phyloP scores from a whole-genome alignment of 1,140 invertebrate species.

The Apocrypta bakeri region DNA sequence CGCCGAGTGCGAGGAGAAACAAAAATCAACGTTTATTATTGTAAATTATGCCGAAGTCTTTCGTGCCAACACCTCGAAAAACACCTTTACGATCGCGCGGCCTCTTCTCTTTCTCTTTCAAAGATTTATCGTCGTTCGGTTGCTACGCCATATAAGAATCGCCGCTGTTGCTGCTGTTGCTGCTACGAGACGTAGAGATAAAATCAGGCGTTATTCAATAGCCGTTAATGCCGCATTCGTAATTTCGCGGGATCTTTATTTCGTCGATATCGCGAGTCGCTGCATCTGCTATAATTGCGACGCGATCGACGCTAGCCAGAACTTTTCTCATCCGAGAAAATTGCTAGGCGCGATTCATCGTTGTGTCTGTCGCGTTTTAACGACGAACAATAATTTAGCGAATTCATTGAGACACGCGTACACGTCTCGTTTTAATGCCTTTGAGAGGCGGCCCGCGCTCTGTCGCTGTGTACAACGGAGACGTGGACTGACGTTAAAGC shows the following conservation, averaged over 20 bases:
- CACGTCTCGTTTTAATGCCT: slow-evolving; percentile 24
- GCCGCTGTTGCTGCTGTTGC: background rate
- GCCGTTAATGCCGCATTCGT: slow-evolving; percentile 48
- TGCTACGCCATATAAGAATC: slow-evolving; percentile 20
- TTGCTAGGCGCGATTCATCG: slow-evolving; percentile 57
- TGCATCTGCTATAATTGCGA: slow-evolving; percentile 29
- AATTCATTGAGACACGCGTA: slow-evolving; percentile 31
- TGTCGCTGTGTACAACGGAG: too few species aligned
- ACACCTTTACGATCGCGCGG: slow-evolving; percentile 39
- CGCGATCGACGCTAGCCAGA: background rate
- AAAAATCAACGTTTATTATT: slow-evolving; percentile 36
- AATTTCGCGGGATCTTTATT: slow-evolving; percentile 47
- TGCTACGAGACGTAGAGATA: slow-evolving; percentile 10
- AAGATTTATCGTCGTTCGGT: slow-evolving; percentile 38
- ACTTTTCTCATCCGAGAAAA: slow-evolving; percentile 41
- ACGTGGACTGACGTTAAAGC: slow-evolving; percentile 22
- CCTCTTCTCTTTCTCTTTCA: background rate
- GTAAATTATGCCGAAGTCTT: slow-evolving; percentile 41
- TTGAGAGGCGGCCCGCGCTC: background rate
- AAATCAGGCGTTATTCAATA: slow-evolving; percentile 50
- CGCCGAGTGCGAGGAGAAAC: background rate
- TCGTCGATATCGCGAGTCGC: background rate
- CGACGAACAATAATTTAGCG: slow-evolving; percentile 46
- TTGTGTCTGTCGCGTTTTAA: slow-evolving; percentile 37
- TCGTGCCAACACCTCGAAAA: slow-evolving; percentile 48